phyloP scores from a whole-genome alignment of 2,797 vertebrate genomes.

The Sorex maritimensis region DNA sequence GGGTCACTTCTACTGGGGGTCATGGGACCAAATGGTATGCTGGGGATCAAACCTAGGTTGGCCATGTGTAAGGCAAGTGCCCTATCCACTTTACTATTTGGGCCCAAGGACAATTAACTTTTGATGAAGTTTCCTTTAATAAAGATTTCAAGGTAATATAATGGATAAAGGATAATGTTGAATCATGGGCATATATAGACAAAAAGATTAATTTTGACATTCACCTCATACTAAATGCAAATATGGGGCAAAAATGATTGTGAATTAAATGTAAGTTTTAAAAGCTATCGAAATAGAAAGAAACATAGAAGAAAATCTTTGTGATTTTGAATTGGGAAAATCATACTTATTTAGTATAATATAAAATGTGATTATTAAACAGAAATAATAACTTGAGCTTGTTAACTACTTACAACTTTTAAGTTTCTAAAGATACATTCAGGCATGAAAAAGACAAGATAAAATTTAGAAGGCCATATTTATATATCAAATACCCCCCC shows the following conservation, averaged over 20 bases:
- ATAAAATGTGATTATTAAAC: neutral
- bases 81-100: too few species aligned
- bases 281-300: neutral
- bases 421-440: neutral
- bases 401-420: slow-evolving; percentile 50
- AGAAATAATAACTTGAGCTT: neutral
- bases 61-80: too few species aligned
- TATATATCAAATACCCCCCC: neutral
- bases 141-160: slow-evolving; percentile 3
- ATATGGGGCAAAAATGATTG: slow-evolving; percentile 18
- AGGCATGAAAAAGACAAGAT: slow-evolving; percentile 38
- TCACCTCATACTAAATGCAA: neutral
- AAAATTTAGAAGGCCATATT: neutral
- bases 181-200: neutral
- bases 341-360: neutral
- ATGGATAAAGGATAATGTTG: neutral
- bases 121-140: neutral
- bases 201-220: slow-evolving; percentile 55
- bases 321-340: neutral
- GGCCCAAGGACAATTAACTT: neutral
- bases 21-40: too few species aligned
- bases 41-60: too few species aligned
- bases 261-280: neutral
- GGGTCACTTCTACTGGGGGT: too few species aligned
- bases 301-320: slow-evolving; percentile 21